Evolutionary conservation across 2,797 vertebrate species (phyloP).

Genomic region (Chelidonichthys spinosus): DNA sequence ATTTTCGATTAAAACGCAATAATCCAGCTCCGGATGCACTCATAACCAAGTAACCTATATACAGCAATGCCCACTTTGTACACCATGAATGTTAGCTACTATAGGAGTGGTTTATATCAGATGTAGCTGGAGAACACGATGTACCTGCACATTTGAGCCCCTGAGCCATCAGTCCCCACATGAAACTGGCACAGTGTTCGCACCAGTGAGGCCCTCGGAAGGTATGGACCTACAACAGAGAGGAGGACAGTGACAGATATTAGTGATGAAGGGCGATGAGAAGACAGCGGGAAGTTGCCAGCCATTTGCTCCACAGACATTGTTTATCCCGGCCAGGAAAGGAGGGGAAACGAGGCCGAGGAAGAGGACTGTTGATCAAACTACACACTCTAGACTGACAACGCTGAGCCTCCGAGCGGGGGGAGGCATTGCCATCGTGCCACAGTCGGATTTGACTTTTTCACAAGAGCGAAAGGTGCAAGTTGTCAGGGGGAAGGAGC

Average conservation of each 20-base stretch:
- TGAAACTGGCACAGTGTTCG: slow-evolving; percentile 99
- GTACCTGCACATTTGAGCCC: slow-evolving; percentile 99
- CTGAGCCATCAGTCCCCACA: slow-evolving; percentile 99
- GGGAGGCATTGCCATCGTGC: slow-evolving; percentile 28
- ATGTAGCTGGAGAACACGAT: slow-evolving; percentile 12
- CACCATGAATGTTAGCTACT: background rate
- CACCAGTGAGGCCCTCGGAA: slow-evolving; percentile 99
- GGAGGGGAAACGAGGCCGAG: slow-evolving; percentile 51
- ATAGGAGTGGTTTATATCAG: slow-evolving; percentile 38
- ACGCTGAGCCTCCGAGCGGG: slow-evolving; percentile 32
- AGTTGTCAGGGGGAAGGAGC: slow-evolving; percentile 63
- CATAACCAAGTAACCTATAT: slow-evolving; percentile 75
- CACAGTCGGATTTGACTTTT: slow-evolving; percentile 44
- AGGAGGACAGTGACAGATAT: slow-evolving; percentile 54
- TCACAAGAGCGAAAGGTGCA: slow-evolving; percentile 36
- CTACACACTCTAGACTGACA: slow-evolving; percentile 63
- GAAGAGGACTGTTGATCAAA: slow-evolving; percentile 47
- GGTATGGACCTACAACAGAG: slow-evolving; percentile 92
- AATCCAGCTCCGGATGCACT: slow-evolving; percentile 71
- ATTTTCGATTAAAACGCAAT: slow-evolving; percentile 68
- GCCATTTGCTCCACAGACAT: slow-evolving; percentile 12
- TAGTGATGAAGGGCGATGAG: slow-evolving; percentile 32
- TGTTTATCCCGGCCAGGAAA: slow-evolving; percentile 5
- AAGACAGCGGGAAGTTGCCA: slow-evolving; percentile 1
- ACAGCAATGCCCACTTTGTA: slow-evolving; percentile 49